A percentile compares a stretch with the other conserved stretches of the same genome.
phyloP scores from a whole-genome alignment of 2,113 vertebrate species.

The Paradisaea rubra region DNA sequence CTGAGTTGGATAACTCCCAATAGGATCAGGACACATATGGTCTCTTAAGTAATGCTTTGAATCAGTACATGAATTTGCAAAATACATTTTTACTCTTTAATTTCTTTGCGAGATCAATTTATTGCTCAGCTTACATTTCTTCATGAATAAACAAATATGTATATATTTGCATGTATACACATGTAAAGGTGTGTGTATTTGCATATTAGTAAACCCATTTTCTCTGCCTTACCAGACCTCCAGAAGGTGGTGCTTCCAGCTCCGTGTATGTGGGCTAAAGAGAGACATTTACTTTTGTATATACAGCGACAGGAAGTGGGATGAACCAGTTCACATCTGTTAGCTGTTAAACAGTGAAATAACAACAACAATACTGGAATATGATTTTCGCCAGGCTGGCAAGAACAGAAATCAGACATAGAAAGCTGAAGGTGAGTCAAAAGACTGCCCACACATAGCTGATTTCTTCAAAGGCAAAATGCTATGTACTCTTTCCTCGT shows the following conservation, averaged over 20 bases:
- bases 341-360: background rate
- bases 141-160: background rate
- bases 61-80: background rate
- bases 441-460: background rate
- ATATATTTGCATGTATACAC: background rate
- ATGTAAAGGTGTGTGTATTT: background rate
- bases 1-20: background rate
- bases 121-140: background rate
- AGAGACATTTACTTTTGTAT: background rate
- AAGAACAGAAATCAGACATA: constrained; percentile 8
- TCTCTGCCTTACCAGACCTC: background rate
- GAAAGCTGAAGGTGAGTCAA: constrained; percentile 47
- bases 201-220: background rate
- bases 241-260: background rate
- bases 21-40: background rate
- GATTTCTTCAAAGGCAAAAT: constrained; percentile 36
- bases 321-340: constrained; percentile 9
- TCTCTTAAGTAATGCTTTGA: constrained; percentile 1
- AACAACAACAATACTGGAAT: background rate
- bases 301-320: background rate
- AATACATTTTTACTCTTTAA: background rate
- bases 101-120: background rate
- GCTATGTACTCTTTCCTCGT: background rate
- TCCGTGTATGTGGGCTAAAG: background rate
- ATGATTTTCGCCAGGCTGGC: background rate